Evolutionary conservation across 2,797 vertebrate species (phyloP).

Genomic region (Luscinia luscinia): DNA sequence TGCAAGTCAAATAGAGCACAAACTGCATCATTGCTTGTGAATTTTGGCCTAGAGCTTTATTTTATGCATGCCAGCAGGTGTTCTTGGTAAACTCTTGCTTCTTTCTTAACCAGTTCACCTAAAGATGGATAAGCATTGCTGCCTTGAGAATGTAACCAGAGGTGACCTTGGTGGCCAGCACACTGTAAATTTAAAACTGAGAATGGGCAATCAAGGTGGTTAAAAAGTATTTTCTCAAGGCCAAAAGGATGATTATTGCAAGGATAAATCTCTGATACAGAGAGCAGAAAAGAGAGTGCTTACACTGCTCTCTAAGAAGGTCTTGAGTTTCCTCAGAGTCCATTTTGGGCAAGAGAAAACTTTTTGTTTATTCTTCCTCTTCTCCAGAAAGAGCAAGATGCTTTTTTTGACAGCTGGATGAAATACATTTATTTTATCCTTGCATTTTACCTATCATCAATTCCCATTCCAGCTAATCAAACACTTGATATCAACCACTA

Average conservation of each 20-base stretch:
- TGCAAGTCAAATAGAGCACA: not conserved
- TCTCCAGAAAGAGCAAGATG: not conserved
- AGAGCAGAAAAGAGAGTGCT: not conserved
- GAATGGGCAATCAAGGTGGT: not conserved
- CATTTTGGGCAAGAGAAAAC: not conserved
- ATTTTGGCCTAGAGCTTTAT: not conserved
- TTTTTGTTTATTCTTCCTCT: not conserved
- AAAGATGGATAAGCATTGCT: not conserved
- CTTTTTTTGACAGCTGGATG: not conserved
- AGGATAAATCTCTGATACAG: not conserved
- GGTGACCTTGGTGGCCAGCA: not conserved
- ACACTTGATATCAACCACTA: not conserved
- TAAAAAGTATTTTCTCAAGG: not conserved
- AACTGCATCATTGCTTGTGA: not conserved
- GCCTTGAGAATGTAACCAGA: not conserved
- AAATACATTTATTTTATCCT: not conserved
- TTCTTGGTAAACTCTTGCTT: not conserved
- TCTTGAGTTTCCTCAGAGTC: not conserved
- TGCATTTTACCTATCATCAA: not conserved
- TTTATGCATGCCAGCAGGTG: not conserved
- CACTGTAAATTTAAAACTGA: not conserved
- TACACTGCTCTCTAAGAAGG: not conserved
- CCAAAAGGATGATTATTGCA: not conserved
- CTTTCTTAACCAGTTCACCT: not conserved
- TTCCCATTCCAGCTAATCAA: slow-evolving; percentile 2